These are phyloP conservation scores for Limanda limanda DNA, from an alignment of 2,113 vertebrate species.

Conservation along the genomic window DNA sequence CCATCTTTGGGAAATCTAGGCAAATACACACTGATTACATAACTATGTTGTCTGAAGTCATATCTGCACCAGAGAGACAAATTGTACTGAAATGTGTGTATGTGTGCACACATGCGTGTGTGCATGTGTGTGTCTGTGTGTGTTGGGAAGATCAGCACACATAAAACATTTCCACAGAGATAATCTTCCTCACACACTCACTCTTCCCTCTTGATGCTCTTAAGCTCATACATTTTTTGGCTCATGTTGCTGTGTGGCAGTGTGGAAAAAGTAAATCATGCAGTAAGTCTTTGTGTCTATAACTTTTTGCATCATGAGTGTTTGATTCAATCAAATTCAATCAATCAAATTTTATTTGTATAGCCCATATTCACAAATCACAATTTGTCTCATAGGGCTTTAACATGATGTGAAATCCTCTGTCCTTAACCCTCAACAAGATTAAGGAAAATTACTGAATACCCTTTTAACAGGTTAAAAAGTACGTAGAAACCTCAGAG, in stretches of 20 bases:
- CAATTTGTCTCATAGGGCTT: no score
- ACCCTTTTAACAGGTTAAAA: no score
- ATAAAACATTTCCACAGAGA: slow-evolving; percentile 29
- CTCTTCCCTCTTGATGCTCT: neutral
- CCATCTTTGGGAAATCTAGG: slow-evolving; percentile 32
- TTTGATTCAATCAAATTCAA: no score
- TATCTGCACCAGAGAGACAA: slow-evolving; percentile 29
- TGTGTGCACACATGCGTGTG: neutral
- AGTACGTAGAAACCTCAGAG: no score
- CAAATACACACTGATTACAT: slow-evolving; percentile 45
- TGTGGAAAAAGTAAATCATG: neutral
- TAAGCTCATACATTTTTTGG: slow-evolving; percentile 18
- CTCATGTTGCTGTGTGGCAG: neutral
- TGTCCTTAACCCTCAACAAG: no score
- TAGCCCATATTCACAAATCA: no score
- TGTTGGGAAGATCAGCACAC: slow-evolving; percentile 3
- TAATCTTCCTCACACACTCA: slow-evolving; percentile 12
- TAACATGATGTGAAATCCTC: no score
- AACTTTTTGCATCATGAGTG: neutral
- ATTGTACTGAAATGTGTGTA: slow-evolving; percentile 37
- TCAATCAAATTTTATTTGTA: no score
- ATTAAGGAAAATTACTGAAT: no score
- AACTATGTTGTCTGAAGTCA: slow-evolving; percentile 43
- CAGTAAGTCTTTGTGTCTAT: neutral
- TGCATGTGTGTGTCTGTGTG: slow-evolving; percentile 8